Base-by-base conservation (phyloP, 2,113 vertebrate genomes). In the Peucedramus taeniatus region DNA sequence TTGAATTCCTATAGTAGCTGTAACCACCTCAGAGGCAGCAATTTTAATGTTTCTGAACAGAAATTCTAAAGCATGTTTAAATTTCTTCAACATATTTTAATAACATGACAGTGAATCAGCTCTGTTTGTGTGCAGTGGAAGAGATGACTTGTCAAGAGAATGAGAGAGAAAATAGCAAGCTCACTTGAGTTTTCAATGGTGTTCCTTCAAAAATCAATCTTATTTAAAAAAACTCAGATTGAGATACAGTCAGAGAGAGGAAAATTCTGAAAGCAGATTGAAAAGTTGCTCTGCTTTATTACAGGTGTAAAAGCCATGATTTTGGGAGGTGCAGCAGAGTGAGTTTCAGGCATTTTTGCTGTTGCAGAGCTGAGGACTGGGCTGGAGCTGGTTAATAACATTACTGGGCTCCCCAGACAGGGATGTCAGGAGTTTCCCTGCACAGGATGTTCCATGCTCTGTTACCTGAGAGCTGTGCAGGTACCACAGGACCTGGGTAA, bases 61-160 rank as follows among this genome's bases (percentile, higher is more conserved):
- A 63, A 84, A 84, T 56, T 66, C 77, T 33, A 64, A 91, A 71
- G 51, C 2, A 2, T 39, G 61, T 69, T 92, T 61, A 72, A 94
- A 93, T 24, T 18, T 30, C 65, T 87, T 37, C 61, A 33, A 23
- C 3, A 4, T 87, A 74, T 85, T 92, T 88, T 69, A 95, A 51
- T 76, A 96, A 91, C 74, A 80, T 26, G 93, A 42, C 82, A 91
- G 33, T 94, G 84, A 96, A 90, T 96, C 90, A 94, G 87, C 91
- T 64, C 40, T 45, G 65, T 82, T 90, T 80, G 60, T 66, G 11
- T 7, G 8, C 74, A 57, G 82, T 13, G 74, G 42, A 65, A 90
- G 81, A 89, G 42, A 89, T 80, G 84, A 89, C 83, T 93, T 90
- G 70, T 79, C 89, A 95, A 35, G 69, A 53, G 42, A 87, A 82